These are phyloP conservation scores for Cordilura impudica DNA, from an alignment of 2,888 invertebrate species.

Conservation along the genomic window DNA sequence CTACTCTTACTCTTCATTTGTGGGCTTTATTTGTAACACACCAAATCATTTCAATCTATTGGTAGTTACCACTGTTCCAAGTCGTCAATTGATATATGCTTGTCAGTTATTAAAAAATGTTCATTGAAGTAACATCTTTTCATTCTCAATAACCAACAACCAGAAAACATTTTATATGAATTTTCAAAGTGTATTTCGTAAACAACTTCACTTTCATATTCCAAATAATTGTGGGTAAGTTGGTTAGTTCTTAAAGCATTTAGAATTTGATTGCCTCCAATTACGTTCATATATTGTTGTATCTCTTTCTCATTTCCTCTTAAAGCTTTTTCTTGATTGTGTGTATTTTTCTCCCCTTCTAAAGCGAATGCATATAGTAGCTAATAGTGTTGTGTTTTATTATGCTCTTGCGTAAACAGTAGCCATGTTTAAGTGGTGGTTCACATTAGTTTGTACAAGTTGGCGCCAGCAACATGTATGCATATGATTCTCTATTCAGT, in stretches of 20 bases:
- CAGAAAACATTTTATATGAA: too few relatives aligned
- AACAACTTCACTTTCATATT: too few relatives aligned
- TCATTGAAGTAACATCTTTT: conserved; percentile 19
- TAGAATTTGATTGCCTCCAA: neutral
- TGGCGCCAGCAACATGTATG: conserved; percentile 15
- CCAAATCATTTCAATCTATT: neutral
- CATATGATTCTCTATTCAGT: conserved; percentile 14
- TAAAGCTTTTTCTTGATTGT: conserved; percentile 4
- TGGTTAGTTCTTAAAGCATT: neutral
- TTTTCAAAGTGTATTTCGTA: conserved; percentile 13
- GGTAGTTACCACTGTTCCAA: neutral
- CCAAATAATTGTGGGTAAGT: neutral
- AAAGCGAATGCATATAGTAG: neutral
- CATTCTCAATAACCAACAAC: too few relatives aligned
- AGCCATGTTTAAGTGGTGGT: conserved; percentile 57
- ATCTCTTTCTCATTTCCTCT: conserved; percentile 6
- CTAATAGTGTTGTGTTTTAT: neutral
- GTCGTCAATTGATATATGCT: conserved; percentile 7
- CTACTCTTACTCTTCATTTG: neutral
- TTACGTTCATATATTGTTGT: neutral
- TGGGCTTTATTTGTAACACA: neutral
- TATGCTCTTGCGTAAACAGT: conserved; percentile 57
- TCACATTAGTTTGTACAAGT: conserved; percentile 11
- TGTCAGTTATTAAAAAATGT: conserved; percentile 20
- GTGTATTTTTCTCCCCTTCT: neutral